These are phyloP conservation scores for Carettochelys insculpta DNA, from an alignment of 2,113 vertebrate genomes.

Conservation along the genomic window DNA sequence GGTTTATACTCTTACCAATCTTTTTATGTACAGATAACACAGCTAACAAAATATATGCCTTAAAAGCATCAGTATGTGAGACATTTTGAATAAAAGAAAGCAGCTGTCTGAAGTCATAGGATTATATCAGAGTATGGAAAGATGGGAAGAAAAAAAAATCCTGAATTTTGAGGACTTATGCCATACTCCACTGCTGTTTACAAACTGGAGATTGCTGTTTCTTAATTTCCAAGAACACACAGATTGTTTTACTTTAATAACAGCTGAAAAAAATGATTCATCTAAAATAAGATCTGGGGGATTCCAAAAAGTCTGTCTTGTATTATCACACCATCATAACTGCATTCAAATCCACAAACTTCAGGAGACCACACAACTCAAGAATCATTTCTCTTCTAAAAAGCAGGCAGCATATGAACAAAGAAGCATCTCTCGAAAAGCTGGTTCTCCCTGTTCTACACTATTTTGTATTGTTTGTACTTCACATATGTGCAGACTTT, in stretches of 20 bases:
- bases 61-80: neutral
- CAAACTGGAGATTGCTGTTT: neutral
- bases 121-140: neutral
- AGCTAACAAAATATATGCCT: neutral
- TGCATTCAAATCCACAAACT: neutral
- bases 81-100: neutral
- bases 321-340: neutral
- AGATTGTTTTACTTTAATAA: slow-evolving; percentile 22
- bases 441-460: neutral
- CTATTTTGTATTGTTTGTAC: neutral
- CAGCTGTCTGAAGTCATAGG: neutral
- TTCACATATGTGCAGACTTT: neutral
- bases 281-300: neutral
- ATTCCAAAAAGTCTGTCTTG: neutral
- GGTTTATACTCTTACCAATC: neutral
- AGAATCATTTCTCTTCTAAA: neutral
- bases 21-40: neutral
- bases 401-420: neutral
- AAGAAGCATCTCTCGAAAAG: neutral
- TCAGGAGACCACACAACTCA: neutral
- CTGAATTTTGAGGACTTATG: neutral
- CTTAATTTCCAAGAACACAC: slow-evolving; percentile 18
- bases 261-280: slow-evolving; percentile 34
- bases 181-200: neutral
- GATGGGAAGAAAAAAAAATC: neutral